Conservation (phyloP, 2,797 vertebrate genomes). For the Bradypus variegatus region DNA sequence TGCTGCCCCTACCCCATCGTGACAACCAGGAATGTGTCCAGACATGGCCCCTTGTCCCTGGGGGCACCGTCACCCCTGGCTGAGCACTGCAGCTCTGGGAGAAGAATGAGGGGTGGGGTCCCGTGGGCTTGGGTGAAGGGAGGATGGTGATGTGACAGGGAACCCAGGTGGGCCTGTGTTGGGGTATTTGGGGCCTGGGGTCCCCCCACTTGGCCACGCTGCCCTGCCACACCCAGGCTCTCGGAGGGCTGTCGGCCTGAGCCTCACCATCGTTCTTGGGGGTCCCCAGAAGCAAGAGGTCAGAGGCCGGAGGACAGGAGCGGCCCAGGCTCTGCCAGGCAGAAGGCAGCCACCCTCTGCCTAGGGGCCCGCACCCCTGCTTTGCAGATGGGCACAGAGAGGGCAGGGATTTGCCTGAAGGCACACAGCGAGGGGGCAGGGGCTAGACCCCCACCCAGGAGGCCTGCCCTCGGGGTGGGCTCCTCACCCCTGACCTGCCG, state of each 20-base stretch:
- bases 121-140: neutral
- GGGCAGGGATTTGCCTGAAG: neutral
- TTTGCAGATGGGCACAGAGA: neutral
- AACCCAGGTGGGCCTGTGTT: neutral
- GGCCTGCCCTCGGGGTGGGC: neutral
- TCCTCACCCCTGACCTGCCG: neutral
- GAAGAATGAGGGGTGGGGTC: neutral
- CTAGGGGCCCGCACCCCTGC: neutral
- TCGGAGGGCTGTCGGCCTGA: too few species aligned
- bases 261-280: neutral
- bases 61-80: neutral
- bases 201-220: neutral
- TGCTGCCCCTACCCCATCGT: neutral
- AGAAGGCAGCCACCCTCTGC: neutral
- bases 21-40: neutral
- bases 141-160: neutral
- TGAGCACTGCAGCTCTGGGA: neutral
- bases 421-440: neutral
- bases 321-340: too few species aligned
- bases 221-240: too few species aligned
- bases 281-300: neutral
- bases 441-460: too few species aligned
- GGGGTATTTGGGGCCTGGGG: neutral
- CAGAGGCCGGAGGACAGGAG: neutral
- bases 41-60: accelerated